phyloP scores from a whole-genome alignment of 2,888 invertebrate genomes.

The Criorhina ranunculi region DNA sequence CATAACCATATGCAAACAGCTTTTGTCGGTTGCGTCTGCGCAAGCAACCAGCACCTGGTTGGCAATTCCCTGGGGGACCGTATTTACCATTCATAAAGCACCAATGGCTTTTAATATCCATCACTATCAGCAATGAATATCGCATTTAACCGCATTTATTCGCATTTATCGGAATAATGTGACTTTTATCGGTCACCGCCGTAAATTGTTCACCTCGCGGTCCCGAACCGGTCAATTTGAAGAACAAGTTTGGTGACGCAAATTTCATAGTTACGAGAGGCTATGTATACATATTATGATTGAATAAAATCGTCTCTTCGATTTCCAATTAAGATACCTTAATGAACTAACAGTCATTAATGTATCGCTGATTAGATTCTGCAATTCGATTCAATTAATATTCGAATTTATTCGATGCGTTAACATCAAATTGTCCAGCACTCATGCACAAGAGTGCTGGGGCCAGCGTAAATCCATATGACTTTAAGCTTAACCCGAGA shows the following conservation, averaged over 20 bases:
- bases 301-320: conserved; percentile 30
- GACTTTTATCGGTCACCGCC: conserved; percentile 65
- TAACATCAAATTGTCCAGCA: conserved; percentile 1
- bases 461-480: conserved; percentile 22
- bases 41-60: conserved; percentile 43
- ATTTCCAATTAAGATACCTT: conserved; percentile 46
- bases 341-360: conserved; percentile 39
- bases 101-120: conserved; percentile 53
- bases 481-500: conserved; percentile 39
- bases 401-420: conserved; percentile 33
- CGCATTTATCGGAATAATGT: conserved; percentile 65
- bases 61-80: neutral
- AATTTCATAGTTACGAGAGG: conserved; percentile 9
- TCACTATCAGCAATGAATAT: conserved; percentile 55
- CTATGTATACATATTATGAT: neutral
- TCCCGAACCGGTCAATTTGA: conserved; percentile 12
- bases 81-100: conserved; percentile 30
- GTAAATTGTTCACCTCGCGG: conserved; percentile 9
- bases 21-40: conserved; percentile 25
- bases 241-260: conserved; percentile 16
- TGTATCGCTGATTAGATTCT: conserved; percentile 46
- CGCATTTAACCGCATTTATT: conserved; percentile 55
- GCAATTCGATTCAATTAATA: conserved; percentile 66
- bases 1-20: conserved; percentile 48
- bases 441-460: conserved; percentile 1